Evolutionary conservation across 2,797 vertebrate species (phyloP), one percentile per base, ranked within the genome.

Genomic region (Enteromius argenteus): DNA sequence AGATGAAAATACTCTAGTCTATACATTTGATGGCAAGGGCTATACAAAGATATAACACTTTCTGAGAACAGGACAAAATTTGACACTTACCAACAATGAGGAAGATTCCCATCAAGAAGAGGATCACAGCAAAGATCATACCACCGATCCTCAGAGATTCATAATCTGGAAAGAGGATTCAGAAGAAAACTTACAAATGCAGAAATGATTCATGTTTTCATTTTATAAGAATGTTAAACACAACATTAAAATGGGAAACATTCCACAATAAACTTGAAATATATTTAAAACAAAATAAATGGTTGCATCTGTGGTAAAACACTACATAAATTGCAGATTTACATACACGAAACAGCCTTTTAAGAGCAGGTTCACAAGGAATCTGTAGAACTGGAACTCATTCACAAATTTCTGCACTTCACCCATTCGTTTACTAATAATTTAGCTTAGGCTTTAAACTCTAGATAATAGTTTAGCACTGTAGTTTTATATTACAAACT

Each of bases 101-200:
- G 74, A 95, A 93, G 58, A 98, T 96, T 21, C 97, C 97, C 91
- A 97, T 84, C 85, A 97, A 67, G 89, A 96, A 97, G 64, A 98
- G 94, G 3, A 95, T 91, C 42, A 96, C 96, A 0, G 97, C 97
- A 10, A 97, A 95, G 64, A 95, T 89, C 90, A 98, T 92, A 32
- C 97, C 97, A 8, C 95, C 96, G 9, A 97, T 96, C 91, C 97
- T 90, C 90, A 98, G 91, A n/a, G 96, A 95, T 19, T 95, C 86
- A 87, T 98, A 98, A 93, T 98, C 97, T 95, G 92, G 86, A 91
- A 93, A 3, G 42, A 67, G 83, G 66, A 84, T 56, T 80, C 6
- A 86, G 13, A 80, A 44, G 27, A 66, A 60, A n/a, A 76, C 9
- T 7, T 27, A 84, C 19, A 73, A 14, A 80, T 15, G 42, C 44